Percentiles rank a stretch among this genome's conserved stretches.
Evolutionary conservation across 2,113 vertebrate genomes (phyloP).

Genomic region (Formicarius rufipectus): DNA sequence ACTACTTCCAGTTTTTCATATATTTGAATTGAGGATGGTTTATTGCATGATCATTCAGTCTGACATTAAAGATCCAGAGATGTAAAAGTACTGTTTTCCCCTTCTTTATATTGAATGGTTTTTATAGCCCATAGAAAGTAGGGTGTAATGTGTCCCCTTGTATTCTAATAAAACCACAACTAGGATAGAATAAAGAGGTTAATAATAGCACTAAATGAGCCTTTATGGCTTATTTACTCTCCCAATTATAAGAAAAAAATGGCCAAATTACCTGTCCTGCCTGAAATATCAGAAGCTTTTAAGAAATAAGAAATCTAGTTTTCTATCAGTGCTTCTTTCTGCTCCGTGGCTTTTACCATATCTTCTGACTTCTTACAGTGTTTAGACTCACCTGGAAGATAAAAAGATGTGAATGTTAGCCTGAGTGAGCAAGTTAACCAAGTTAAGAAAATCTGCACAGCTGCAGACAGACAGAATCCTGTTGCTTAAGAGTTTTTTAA

Average conservation of each 20-base stretch:
- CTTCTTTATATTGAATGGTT: background rate
- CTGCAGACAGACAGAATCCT: background rate
- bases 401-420: background rate
- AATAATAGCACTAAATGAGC: background rate
- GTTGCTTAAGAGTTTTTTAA: background rate
- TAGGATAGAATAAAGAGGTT: background rate
- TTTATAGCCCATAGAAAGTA: background rate
- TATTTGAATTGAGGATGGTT: background rate
- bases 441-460: background rate
- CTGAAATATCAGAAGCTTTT: conserved; percentile 59
- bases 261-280: conserved; percentile 68
- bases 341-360: conserved; percentile 62
- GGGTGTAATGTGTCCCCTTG: background rate
- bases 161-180: background rate
- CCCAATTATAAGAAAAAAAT: background rate
- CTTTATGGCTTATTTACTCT: background rate
- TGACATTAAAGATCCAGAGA: background rate
- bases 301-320: conserved; percentile 57
- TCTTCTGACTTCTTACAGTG: conserved; percentile 70
- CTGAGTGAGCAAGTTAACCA: background rate
- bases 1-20: background rate
- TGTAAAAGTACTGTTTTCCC: background rate
- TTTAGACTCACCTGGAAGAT: conserved; percentile 69
- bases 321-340: conserved; percentile 49
- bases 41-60: background rate